Conservation (phyloP, 2,888 invertebrate species). For the Eupelmus urozonus region DNA sequence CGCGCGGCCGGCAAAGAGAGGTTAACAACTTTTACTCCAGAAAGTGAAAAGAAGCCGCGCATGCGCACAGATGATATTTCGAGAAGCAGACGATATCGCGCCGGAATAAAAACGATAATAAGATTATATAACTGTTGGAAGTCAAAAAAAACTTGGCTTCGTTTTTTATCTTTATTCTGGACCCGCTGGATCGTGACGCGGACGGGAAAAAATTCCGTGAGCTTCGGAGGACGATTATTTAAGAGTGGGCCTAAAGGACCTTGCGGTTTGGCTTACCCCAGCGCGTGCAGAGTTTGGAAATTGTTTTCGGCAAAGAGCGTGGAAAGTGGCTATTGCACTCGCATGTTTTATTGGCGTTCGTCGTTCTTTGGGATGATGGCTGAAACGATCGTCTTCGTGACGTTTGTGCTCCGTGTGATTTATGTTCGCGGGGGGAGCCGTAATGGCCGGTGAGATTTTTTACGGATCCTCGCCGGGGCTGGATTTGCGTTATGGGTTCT, state of each 20-base stretch:
- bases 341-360: neutral
- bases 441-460: too few relatives aligned
- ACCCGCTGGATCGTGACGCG: neutral
- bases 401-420: constrained; percentile 41
- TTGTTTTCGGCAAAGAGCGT: neutral
- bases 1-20: constrained; percentile 19
- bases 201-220: neutral
- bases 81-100: neutral
- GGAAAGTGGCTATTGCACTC: neutral
- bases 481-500: too few relatives aligned
- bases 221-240: neutral
- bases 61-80: neutral
- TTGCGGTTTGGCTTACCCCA: neutral
- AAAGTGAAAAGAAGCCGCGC: constrained; percentile 42
- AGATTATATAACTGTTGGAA: neutral
- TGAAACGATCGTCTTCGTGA: constrained; percentile 39
- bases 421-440: constrained; percentile 8
- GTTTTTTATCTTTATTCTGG: neutral
- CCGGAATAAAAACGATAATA: neutral
- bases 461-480: too few relatives aligned
- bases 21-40: constrained; percentile 52
- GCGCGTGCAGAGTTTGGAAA: neutral
- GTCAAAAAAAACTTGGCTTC: neutral
- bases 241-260: neutral
- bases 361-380: neutral